These are phyloP conservation scores for Zosterops pallidus DNA, from an alignment of 2,113 vertebrate species.

Conservation along the genomic window DNA sequence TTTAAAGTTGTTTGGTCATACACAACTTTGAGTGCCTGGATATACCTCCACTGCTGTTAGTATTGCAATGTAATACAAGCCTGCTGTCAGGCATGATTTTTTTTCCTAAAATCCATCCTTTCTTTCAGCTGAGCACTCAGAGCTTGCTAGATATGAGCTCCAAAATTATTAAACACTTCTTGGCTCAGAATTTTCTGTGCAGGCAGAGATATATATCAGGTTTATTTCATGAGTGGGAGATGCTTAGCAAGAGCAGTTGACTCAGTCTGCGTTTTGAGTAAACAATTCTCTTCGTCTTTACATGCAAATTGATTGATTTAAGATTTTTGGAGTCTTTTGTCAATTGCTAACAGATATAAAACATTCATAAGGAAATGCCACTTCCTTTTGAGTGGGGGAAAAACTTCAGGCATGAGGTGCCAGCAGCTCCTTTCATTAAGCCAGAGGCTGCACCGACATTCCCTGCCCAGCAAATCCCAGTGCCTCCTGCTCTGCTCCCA, in stretches of 20 bases:
- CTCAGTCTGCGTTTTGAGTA: neutral
- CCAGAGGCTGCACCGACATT: fast-evolving
- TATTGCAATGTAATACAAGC: fast-evolving
- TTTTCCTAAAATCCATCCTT: neutral
- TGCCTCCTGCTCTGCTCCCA: neutral
- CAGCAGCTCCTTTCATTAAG: neutral
- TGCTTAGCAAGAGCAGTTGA: neutral
- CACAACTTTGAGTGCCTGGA: neutral
- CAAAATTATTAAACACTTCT: neutral
- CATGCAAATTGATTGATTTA: neutral
- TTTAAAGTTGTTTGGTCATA: neutral
- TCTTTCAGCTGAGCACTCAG: neutral
- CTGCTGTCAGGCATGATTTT: neutral
- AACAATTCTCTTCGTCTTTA: neutral
- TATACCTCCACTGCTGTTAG: neutral
- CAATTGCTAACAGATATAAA: neutral
- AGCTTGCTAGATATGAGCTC: fast-evolving
- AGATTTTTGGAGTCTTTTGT: neutral
- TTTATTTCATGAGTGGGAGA: neutral
- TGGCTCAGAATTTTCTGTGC: neutral
- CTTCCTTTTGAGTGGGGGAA: neutral
- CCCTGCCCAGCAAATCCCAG: neutral
- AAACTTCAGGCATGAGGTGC: neutral
- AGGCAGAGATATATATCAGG: neutral
- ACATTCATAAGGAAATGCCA: neutral